A percentile compares a stretch with the other conserved stretches of the same genome.
These are phyloP conservation scores for Biston betularia DNA, from an alignment of 2,888 invertebrate genomes.

Conservation along the genomic window DNA sequence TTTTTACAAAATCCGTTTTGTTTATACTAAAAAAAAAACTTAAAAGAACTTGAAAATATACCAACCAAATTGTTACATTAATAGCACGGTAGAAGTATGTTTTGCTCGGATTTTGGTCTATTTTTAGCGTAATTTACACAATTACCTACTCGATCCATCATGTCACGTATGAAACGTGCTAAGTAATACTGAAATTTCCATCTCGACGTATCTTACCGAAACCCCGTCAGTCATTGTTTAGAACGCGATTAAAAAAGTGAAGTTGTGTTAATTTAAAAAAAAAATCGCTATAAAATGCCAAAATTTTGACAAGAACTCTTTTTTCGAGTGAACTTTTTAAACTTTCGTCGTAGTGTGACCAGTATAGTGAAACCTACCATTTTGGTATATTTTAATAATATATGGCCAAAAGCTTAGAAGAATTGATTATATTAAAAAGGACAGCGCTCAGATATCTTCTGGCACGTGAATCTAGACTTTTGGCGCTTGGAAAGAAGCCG, in stretches of 20 bases:
- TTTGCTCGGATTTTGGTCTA: slow-evolving; percentile 17
- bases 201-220: slow-evolving; percentile 26
- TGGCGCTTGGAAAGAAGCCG: slow-evolving; percentile 69
- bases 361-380: slow-evolving; percentile 5
- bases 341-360: slow-evolving; percentile 8
- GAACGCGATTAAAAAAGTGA: slow-evolving; percentile 6
- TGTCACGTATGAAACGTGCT: slow-evolving; percentile 49
- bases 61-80: background rate
- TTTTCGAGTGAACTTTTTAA: slow-evolving; percentile 1
- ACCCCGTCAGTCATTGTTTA: slow-evolving; percentile 39
- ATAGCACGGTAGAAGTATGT: background rate
- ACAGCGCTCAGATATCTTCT: slow-evolving; percentile 67
- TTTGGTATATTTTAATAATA: slow-evolving; percentile 35
- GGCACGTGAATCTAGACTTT: slow-evolving; percentile 67
- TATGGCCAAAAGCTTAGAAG: slow-evolving; percentile 76
- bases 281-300: slow-evolving; percentile 2
- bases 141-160: slow-evolving; percentile 46
- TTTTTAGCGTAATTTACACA: slow-evolving; percentile 47
- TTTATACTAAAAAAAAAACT: no score
- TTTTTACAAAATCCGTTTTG: no score
- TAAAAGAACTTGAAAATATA: no score
- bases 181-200: slow-evolving; percentile 68
- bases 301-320: slow-evolving; percentile 5
- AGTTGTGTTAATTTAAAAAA: slow-evolving; percentile 6
- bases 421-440: slow-evolving; percentile 68